Base-by-base conservation (phyloP, 2,888 invertebrate species). In the Bombyx huttoni region DNA sequence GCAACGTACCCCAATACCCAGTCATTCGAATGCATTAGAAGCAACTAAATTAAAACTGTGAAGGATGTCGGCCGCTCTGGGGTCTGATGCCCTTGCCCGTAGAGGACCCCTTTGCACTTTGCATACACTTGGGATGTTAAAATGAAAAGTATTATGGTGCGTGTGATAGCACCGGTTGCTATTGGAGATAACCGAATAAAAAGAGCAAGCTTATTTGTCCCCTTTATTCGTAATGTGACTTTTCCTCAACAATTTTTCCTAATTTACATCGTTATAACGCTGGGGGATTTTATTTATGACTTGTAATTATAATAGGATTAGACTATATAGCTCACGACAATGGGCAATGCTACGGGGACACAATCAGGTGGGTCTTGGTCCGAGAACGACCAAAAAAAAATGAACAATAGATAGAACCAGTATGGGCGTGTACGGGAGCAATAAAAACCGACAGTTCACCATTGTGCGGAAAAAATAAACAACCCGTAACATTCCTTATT, bases 21-120 rank as follows among this genome's bases (percentile, higher is more conserved):
- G 76, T 74, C 79, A 81, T 82, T 78, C 83, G 86, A 87, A 84
- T 86, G 78, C 81, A 86, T 86, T 86, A 86, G 75, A 75, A 79
- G 81, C 79, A 76, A 82, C 84, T 86, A 87, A 87, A 87, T 87
- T 87, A 87, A 87, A 87, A 87, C 86, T 85, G 85, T 81, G 85
- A 86, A 85, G 77, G 81, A 82, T 78, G 76, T 67, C 70, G 72
- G 2, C 24, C 24, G 24, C 24, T 24, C 24, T 71, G 73, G 40
- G 73, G 70, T 70, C 74, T 51, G 51, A 50, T 53, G 54, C 58
- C 55, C 61, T 63, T 60, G 62, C 60, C 40, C 24, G 24, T 24
- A 24, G 59, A 58, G 55, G 56, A 64, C 72, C 73, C 70, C 71
- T 61, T 66, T 67, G 40, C 12, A 7, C 40, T 64, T 65, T 63